These are phyloP conservation scores for Neolamprologus tretocephalus DNA, from an alignment of 2,113 vertebrate species.

Conservation along the genomic window DNA sequence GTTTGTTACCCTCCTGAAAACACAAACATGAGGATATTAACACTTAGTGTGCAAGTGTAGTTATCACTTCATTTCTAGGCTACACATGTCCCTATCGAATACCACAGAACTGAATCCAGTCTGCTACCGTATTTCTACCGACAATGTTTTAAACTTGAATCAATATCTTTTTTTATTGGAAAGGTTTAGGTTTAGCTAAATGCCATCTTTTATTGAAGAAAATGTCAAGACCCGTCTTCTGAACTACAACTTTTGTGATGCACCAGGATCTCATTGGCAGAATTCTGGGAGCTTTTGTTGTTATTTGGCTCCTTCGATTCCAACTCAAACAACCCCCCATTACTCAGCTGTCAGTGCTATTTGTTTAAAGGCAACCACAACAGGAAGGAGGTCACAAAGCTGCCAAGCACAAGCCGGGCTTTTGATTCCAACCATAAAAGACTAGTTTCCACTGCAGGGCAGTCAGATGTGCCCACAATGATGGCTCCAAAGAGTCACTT, in stretches of 20 bases:
- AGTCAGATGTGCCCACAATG: conserved; percentile 19
- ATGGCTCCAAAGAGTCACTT: conserved; percentile 21
- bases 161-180: not conserved
- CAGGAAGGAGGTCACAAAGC: conserved; percentile 53
- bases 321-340: conserved; percentile 31
- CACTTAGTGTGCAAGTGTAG: not conserved
- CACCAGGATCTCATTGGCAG: not conserved
- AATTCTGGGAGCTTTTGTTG: conserved; percentile 16
- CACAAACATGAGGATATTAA: not conserved
- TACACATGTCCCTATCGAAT: not conserved
- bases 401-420: conserved; percentile 45
- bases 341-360: conserved; percentile 52
- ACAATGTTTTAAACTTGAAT: not conserved
- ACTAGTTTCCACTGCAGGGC: conserved; percentile 20
- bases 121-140: not conserved
- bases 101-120: not conserved
- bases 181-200: not conserved
- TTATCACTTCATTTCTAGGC: not conserved
- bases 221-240: not conserved
- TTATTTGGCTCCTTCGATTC: conserved; percentile 21
- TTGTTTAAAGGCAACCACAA: conserved; percentile 49
- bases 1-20: conserved; percentile 70
- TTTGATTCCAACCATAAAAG: conserved; percentile 50
- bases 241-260: not conserved
- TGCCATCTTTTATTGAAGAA: not conserved